Conservation (phyloP, 2,888 invertebrate genomes). For the Leptinotarsa tumamoca region DNA sequence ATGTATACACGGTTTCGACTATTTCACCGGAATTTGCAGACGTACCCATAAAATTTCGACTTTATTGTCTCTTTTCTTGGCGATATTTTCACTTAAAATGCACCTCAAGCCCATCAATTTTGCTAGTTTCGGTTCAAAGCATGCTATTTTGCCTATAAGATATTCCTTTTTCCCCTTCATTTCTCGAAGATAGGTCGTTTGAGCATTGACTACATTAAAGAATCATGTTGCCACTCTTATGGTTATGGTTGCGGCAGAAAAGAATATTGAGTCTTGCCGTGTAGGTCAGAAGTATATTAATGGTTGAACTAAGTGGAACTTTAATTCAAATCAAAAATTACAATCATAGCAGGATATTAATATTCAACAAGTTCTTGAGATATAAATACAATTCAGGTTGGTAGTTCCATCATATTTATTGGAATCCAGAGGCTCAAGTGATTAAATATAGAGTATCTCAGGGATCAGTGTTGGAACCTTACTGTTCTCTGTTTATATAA, state of each 20-base stretch:
- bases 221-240: not conserved
- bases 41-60: slow-evolving; percentile 39
- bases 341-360: no score
- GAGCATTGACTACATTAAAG: slow-evolving; percentile 27
- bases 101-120: slow-evolving; percentile 38
- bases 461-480: no score
- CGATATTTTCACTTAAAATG: slow-evolving; percentile 42
- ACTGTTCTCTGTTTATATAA: no score
- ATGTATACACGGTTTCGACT: not conserved
- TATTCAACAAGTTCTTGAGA: no score
- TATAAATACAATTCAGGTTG: no score
- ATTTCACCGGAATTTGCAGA: slow-evolving; percentile 40
- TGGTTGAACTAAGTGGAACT: no score
- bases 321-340: no score
- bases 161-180: slow-evolving; percentile 30
- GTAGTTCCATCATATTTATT: no score
- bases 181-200: slow-evolving; percentile 31
- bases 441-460: no score
- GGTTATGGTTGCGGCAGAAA: not conserved
- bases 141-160: slow-evolving; percentile 31
- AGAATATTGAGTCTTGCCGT: not conserved
- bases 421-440: no score
- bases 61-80: slow-evolving; percentile 41
- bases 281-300: no score
- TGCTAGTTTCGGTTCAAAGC: slow-evolving; percentile 38